Base-by-base conservation (phyloP, 2,888 invertebrate species). In the Hydraecia micacea region DNA sequence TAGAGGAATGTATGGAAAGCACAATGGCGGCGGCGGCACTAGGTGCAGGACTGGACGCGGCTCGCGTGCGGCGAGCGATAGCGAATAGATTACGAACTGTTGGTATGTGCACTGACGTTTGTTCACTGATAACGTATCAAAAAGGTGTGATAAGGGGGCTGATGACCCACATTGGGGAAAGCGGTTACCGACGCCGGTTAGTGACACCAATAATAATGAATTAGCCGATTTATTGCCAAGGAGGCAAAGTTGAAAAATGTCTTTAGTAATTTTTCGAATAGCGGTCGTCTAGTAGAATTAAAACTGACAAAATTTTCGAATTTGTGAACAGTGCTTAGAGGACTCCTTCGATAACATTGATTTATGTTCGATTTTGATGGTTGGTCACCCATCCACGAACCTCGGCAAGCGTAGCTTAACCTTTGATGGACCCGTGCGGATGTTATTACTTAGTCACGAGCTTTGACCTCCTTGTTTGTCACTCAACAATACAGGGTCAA, bases 1-100 rank as follows among this genome's bases (percentile, higher is more conserved):
- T 97, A 74, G 94, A 95, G 15, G 93, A 93, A 75, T 92, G 93
- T 79, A 95, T 97, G 96, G 95, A 95, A 73, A 94, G 95, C 66
- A 80, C 83, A 0, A 89, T 93, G 21, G 95, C 95, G 3, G 70
- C 93, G 58, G 95, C 94, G 3, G 97, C 97, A 0, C 79, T 97
- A 28, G 93, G 93, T 0, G 96, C 97, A 0, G 97, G 97, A 0
- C 80, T 97, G 55, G 97, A 96, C 86, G 96, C 94, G 18, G 95
- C 96, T 13, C 90, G 97, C 6, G 96, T 97, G 2, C 91, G 96
- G 0, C 90, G 95, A 4, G 97, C 97, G 2, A 89, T 97, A 13
- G 85, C 91, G 0, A 89, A 93, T 0, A 87, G 96, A 11, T 83
- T 97, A 15, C 90, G 94, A 2, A 71, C 92, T 36, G 94, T 95